Evolutionary conservation across 2,888 invertebrate species (phyloP).

Genomic region (Agrotis exclamationis): DNA sequence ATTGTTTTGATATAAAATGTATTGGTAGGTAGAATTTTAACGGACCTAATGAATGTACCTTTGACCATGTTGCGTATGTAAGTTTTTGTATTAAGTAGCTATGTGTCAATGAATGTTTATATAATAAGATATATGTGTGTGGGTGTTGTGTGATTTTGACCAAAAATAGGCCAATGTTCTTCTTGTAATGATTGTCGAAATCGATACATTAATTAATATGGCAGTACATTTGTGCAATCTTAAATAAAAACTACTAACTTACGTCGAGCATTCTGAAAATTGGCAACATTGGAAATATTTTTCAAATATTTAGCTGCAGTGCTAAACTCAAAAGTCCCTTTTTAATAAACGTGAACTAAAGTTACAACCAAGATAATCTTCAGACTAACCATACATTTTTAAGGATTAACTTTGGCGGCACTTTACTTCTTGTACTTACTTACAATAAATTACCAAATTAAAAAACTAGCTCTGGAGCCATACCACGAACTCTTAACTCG

Average conservation of each 20-base stretch:
- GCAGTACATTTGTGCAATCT: too few relatives aligned
- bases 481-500: too few relatives aligned
- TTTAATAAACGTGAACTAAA: too few relatives aligned
- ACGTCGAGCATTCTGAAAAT: background rate
- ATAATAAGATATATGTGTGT: slow-evolving; percentile 11
- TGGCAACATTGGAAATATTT: background rate
- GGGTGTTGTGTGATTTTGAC: slow-evolving; percentile 35
- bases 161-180: slow-evolving; percentile 19
- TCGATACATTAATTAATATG: slow-evolving; percentile 9
- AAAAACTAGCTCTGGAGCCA: background rate
- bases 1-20: slow-evolving; percentile 55
- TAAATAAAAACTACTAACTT: too few relatives aligned
- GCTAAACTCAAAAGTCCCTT: background rate
- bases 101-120: slow-evolving; percentile 42
- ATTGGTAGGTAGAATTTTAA: slow-evolving; percentile 55
- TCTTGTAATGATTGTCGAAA: slow-evolving; percentile 24
- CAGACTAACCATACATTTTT: too few relatives aligned
- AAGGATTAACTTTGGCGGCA: too few relatives aligned
- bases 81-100: slow-evolving; percentile 25
- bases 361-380: too few relatives aligned
- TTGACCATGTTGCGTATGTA: slow-evolving; percentile 27
- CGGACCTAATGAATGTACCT: slow-evolving; percentile 49
- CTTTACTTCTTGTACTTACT: too few relatives aligned
- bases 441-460: too few relatives aligned
- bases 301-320: background rate